These are phyloP conservation scores for Proterorhinus semilunaris DNA, from an alignment of 2,113 vertebrate genomes.

Conservation along the genomic window DNA sequence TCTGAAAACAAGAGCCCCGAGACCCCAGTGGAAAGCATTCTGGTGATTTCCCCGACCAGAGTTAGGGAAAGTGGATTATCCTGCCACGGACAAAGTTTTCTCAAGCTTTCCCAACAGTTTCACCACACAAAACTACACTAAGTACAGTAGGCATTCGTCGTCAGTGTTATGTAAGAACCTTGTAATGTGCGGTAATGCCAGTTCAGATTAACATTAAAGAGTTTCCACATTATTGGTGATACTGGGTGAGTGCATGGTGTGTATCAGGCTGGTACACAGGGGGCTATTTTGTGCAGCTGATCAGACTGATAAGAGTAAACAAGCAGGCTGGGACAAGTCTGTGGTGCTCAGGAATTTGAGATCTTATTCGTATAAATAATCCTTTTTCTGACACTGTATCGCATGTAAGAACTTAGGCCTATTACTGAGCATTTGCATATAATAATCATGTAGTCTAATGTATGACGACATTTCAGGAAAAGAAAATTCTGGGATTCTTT, in stretches of 20 bases:
- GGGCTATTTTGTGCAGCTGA: constrained; percentile 14
- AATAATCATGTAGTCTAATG: too few relatives aligned
- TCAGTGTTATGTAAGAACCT: not conserved
- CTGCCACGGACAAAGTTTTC: not conserved
- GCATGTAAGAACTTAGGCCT: too few relatives aligned
- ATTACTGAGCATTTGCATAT: too few relatives aligned
- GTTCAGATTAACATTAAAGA: not conserved
- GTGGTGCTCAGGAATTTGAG: constrained; percentile 47
- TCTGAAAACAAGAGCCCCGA: constrained; percentile 31
- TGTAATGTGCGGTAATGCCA: not conserved
- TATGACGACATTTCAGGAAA: too few relatives aligned
- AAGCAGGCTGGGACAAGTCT: constrained; percentile 51
- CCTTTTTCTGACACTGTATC: not conserved
- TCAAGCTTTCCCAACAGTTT: not conserved
- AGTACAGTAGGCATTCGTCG: not conserved
- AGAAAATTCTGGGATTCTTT: too few relatives aligned
- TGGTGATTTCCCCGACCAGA: constrained; percentile 18
- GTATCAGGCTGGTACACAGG: not conserved
- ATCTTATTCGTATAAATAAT: constrained; percentile 21
- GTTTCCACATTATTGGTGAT: not conserved
- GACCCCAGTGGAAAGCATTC: constrained; percentile 31
- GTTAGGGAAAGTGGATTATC: constrained; percentile 21
- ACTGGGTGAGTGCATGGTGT: not conserved
- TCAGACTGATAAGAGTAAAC: not conserved
- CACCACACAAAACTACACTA: not conserved